Conservation (phyloP, 1,140 invertebrate species). For the Ceratosolen solmsi region DNA sequence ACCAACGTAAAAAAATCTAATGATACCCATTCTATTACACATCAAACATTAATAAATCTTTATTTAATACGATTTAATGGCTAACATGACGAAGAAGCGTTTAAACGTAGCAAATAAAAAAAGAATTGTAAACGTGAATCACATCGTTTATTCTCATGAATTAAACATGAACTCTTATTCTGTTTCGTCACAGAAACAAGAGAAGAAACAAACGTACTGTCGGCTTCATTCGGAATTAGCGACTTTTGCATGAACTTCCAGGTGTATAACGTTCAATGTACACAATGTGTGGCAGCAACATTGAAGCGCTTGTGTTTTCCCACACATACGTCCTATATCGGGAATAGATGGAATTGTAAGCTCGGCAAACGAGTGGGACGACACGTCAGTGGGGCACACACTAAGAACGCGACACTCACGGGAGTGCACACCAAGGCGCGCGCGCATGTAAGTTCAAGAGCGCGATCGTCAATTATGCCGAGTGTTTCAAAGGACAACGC, state of each 20-base stretch:
- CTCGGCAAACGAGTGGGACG: not conserved
- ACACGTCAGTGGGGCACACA: not conserved
- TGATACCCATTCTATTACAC: too few species aligned
- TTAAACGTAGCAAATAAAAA: not conserved
- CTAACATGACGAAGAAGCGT: not conserved
- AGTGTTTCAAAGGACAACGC: constrained; percentile 37
- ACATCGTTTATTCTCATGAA: not conserved
- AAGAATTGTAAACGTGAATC: not conserved
- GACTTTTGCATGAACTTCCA: constrained; percentile 16
- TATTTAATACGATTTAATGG: not conserved
- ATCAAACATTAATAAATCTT: not conserved
- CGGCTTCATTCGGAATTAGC: not conserved
- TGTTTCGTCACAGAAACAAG: not conserved
- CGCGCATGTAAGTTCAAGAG: constrained; percentile 44
- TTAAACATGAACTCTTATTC: constrained; percentile 7
- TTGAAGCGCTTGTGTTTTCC: not conserved
- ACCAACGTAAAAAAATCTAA: too few species aligned
- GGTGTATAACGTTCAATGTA: not conserved
- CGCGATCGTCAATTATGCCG: constrained; percentile 44
- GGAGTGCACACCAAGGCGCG: not conserved
- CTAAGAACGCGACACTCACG: not conserved
- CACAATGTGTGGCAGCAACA: not conserved
- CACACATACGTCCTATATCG: constrained; percentile 32
- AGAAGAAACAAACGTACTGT: not conserved
- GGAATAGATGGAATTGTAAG: constrained; percentile 43